A percentile compares a stretch with the other conserved stretches of the same genome.
Conservation (phyloP, 2,888 invertebrate genomes). For the Drosophila rellima region DNA sequence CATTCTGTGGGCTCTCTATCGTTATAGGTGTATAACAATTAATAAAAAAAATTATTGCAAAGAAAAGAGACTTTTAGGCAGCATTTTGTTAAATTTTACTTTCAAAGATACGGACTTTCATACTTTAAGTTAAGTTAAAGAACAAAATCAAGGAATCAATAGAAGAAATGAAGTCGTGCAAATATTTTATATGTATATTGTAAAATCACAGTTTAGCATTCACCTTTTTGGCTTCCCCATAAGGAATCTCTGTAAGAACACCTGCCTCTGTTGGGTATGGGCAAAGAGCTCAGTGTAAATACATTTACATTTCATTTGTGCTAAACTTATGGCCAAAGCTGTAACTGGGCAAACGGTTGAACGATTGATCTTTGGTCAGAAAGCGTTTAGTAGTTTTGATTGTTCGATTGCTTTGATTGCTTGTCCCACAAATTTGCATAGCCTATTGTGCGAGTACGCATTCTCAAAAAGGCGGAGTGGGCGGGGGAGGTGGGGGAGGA, state of each 20-base stretch:
- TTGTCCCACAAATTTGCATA: slow-evolving; percentile 73
- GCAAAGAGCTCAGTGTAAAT: slow-evolving; percentile 20
- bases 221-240: slow-evolving; percentile 1
- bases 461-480: slow-evolving; percentile 14
- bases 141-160: no score
- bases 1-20: not conserved
- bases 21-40: no score
- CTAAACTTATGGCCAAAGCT: slow-evolving; percentile 19
- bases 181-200: not conserved
- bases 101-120: no score
- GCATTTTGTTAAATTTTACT: not conserved
- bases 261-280: slow-evolving; percentile 18
- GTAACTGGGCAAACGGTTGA: slow-evolving; percentile 36
- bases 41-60: not conserved
- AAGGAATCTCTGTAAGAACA: slow-evolving; percentile 6
- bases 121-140: no score
- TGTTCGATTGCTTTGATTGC: slow-evolving; percentile 60
- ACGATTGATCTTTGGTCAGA: slow-evolving; percentile 73
- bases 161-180: no score
- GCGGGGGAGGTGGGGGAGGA: not conserved
- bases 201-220: slow-evolving; percentile 4
- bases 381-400: slow-evolving; percentile 62
- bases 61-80: not conserved
- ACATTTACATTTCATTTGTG: slow-evolving; percentile 17
- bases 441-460: slow-evolving; percentile 63